These are phyloP conservation scores for Etia nguti DNA, from an alignment of 2,113 vertebrate species.

Conservation along the genomic window DNA sequence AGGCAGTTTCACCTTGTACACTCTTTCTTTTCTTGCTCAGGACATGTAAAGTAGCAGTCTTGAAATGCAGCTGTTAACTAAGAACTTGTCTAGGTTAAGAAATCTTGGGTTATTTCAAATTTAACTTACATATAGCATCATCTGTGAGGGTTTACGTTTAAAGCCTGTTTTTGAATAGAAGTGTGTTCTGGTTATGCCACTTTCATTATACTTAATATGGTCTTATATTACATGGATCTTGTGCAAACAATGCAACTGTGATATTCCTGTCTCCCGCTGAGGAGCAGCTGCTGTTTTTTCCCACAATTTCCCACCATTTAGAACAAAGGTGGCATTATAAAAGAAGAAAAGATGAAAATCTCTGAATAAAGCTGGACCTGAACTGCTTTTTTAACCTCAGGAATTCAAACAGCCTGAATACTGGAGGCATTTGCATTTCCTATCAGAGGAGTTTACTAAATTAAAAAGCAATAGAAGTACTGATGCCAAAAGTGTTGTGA, in stretches of 20 bases:
- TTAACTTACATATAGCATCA: not conserved
- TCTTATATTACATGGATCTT: not conserved
- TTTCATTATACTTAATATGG: not conserved
- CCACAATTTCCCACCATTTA: not conserved
- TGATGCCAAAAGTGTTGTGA: not conserved
- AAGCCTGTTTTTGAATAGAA: not conserved
- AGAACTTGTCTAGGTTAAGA: not conserved
- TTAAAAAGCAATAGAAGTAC: not conserved
- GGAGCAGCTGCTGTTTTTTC: not conserved
- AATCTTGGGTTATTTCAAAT: not conserved
- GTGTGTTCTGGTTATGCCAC: not conserved
- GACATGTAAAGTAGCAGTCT: not conserved
- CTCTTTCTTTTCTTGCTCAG: not conserved
- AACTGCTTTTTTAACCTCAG: not conserved
- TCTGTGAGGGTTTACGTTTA: not conserved
- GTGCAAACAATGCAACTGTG: not conserved
- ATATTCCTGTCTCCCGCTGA: not conserved
- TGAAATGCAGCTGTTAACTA: not conserved
- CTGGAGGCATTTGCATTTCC: not conserved
- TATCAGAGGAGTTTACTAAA: not conserved
- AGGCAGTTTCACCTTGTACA: not conserved
- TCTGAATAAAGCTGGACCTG: not conserved
- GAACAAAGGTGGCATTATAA: not conserved
- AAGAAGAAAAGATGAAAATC: not conserved
- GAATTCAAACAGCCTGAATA: not conserved